A percentile compares a stretch with the other conserved stretches of the same genome.
Conservation (phyloP, 30 jellyfish, hydroid and myxozoan species). For the Catostylus mosaicus region DNA sequence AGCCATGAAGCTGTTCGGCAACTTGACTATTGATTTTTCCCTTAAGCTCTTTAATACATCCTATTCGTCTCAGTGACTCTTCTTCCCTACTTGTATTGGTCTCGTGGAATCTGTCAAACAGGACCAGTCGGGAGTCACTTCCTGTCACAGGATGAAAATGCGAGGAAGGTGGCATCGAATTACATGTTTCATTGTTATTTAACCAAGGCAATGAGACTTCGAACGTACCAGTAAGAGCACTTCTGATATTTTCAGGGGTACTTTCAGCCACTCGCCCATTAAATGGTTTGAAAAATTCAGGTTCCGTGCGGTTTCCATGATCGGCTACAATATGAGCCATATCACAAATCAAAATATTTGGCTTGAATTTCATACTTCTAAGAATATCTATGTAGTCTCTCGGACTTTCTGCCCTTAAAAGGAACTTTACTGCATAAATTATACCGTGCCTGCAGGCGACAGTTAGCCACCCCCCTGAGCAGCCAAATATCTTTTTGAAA, state of each 20-base stretch:
- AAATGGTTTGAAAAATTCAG: conserved; percentile 24
- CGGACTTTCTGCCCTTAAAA: conserved; percentile 52
- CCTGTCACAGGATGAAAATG: conserved; percentile 51
- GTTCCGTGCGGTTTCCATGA: conserved; percentile 24
- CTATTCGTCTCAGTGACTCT: conserved; percentile 34
- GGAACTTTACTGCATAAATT: conserved; percentile 20
- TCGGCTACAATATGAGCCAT: conserved; percentile 61
- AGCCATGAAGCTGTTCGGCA: conserved; percentile 41
- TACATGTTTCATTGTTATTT: neutral
- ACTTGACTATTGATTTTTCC: conserved; percentile 24
- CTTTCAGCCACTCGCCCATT: conserved; percentile 52
- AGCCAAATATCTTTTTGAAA: conserved; percentile 43
- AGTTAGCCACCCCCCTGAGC: conserved; percentile 71
- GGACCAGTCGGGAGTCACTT: neutral
- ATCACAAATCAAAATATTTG: conserved; percentile 45
- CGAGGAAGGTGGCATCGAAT: neutral
- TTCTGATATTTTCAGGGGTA: conserved; percentile 10
- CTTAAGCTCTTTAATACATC: conserved; percentile 25
- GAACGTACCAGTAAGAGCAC: conserved; percentile 8
- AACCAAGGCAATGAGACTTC: conserved; percentile 48
- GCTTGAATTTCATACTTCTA: conserved; percentile 30
- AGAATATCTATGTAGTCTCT: conserved; percentile 49
- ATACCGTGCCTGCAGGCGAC: conserved; percentile 48
- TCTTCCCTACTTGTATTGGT: conserved; percentile 32
- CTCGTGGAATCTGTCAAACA: conserved; percentile 50